Conservation (phyloP, 2,797 vertebrate species). For the Silurus aristotelis region DNA sequence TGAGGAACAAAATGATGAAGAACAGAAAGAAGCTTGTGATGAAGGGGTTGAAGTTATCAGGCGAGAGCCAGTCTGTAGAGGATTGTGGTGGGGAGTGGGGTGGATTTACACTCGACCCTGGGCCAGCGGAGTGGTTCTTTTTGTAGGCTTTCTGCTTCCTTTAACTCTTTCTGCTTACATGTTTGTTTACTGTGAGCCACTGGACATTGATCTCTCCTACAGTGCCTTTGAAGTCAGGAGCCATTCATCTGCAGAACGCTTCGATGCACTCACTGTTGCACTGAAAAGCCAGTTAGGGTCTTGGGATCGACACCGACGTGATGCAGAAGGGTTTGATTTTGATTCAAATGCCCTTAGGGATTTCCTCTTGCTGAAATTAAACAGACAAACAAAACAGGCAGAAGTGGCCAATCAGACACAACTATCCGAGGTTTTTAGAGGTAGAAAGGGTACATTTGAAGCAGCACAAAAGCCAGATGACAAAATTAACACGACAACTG, state of each 20-base stretch:
- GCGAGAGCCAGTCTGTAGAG: slow-evolving; percentile 59
- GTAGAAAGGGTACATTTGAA: slow-evolving; percentile 1
- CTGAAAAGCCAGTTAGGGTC: slow-evolving; percentile 94
- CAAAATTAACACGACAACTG: slow-evolving; percentile 26
- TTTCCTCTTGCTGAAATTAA: slow-evolving; percentile 83
- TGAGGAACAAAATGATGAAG: slow-evolving; percentile 67
- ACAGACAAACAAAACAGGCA: slow-evolving; percentile 63
- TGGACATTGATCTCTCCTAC: slow-evolving; percentile 98
- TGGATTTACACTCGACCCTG: slow-evolving; percentile 89
- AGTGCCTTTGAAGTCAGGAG: slow-evolving; percentile 97
- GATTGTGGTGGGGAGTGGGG: slow-evolving; percentile 85
- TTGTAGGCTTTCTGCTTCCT: slow-evolving; percentile 84
- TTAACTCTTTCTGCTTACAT: slow-evolving; percentile 85
- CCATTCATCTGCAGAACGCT: slow-evolving; percentile 92
- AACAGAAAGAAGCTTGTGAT: slow-evolving; percentile 69
- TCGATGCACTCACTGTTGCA: slow-evolving; percentile 88
- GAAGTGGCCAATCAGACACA: slow-evolving; percentile 5
- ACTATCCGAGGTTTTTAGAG: not conserved
- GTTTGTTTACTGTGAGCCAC: slow-evolving; percentile 90
- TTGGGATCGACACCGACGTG: slow-evolving; percentile 89
- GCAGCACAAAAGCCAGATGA: slow-evolving; percentile 33
- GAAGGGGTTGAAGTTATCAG: slow-evolving; percentile 63
- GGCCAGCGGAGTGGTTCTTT: slow-evolving; percentile 81
- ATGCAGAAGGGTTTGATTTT: slow-evolving; percentile 76
- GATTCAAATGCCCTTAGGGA: slow-evolving; percentile 82